phyloP scores from a whole-genome alignment of 2,888 invertebrate genomes.

The Eueremaeus valkanovi region DNA sequence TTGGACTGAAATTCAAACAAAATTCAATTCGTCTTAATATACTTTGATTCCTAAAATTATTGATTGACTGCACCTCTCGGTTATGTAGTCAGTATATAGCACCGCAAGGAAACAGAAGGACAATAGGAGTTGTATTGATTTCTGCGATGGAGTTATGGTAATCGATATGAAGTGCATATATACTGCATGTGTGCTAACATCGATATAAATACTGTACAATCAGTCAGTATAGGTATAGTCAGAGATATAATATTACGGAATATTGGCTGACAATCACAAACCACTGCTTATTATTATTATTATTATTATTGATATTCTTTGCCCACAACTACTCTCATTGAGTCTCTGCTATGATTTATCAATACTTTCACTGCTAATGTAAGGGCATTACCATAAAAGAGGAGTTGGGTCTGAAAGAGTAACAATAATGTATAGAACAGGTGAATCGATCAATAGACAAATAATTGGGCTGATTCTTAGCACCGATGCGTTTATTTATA shows the following conservation, averaged over 20 bases:
- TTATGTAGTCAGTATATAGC: too few species aligned
- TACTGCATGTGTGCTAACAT: background rate
- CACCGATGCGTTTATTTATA: background rate
- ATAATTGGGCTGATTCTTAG: conserved; percentile 16
- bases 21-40: too few species aligned
- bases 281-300: background rate
- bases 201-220: background rate
- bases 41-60: too few species aligned
- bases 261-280: background rate
- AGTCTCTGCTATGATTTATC: background rate
- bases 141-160: background rate
- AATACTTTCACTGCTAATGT: too few species aligned
- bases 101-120: background rate
- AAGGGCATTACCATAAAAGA: background rate
- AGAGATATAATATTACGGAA: background rate
- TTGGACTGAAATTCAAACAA: too few species aligned
- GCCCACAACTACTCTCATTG: background rate
- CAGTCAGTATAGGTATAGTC: background rate
- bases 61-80: too few species aligned
- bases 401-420: background rate
- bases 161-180: conserved; percentile 28
- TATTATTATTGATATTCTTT: background rate
- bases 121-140: background rate
- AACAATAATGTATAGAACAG: conserved; percentile 26
- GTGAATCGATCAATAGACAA: conserved; percentile 30